phyloP scores from a whole-genome alignment of 1,140 invertebrate species.

The Drosophila punjabiensis region DNA sequence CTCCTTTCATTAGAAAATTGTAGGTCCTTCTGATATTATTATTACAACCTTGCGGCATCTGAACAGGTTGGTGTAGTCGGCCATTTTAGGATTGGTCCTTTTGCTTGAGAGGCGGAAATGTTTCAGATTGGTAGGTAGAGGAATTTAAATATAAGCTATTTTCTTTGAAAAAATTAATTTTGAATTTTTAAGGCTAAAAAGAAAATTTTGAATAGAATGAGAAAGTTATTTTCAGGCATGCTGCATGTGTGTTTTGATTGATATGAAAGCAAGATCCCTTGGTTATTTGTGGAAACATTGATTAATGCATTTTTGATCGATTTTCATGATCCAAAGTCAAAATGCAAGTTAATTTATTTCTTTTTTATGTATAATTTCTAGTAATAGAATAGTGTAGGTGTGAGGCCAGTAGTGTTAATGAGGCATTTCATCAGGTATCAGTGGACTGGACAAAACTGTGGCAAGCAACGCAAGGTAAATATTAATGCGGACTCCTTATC shows the following conservation, averaged over 20 bases:
- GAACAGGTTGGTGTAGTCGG: conserved; percentile 62
- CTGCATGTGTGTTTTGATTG: neutral
- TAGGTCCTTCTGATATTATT: conserved; percentile 13
- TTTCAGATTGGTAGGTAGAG: neutral
- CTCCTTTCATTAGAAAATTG: neutral
- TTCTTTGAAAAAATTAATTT: neutral
- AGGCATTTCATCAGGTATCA: conserved; percentile 16
- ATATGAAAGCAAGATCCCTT: neutral
- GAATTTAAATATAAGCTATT: neutral
- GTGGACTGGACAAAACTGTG: conserved; percentile 41
- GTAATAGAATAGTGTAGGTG: neutral
- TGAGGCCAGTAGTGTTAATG: conserved; percentile 7
- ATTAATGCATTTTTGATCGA: too few species aligned
- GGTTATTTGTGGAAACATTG: too few species aligned
- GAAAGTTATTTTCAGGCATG: neutral
- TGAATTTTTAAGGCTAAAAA: neutral
- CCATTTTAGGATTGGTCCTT: conserved; percentile 27
- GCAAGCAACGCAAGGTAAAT: conserved; percentile 65
- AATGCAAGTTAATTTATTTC: too few species aligned
- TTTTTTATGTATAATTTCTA: too few species aligned
- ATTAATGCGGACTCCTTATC: conserved; percentile 79
- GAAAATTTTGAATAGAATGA: neutral
- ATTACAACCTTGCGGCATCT: conserved; percentile 58
- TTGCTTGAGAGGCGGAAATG: neutral
- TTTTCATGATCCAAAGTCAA: too few species aligned